These are phyloP conservation scores for Vanessa tameamea DNA, from an alignment of 1,140 invertebrate species.

Conservation along the genomic window DNA sequence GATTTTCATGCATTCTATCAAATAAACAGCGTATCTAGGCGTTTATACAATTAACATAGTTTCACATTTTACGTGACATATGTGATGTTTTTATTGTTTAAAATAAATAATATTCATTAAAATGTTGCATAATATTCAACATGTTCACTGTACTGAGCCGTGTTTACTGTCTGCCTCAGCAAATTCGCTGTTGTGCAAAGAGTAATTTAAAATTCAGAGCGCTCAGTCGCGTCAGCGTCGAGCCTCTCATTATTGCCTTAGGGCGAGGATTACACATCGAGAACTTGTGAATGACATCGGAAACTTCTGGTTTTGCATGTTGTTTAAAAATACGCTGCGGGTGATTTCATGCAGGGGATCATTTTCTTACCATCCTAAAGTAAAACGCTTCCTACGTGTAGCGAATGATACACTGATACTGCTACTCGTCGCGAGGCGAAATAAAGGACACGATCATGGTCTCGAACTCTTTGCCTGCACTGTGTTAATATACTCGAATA, in stretches of 20 bases:
- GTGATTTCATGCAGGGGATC: not conserved
- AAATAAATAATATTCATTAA: constrained; percentile 26
- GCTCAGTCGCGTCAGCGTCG: constrained; percentile 52
- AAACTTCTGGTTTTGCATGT: constrained; percentile 19
- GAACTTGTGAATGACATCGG: constrained; percentile 22
- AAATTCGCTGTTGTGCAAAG: constrained; percentile 62
- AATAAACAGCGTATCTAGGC: too few relatives aligned
- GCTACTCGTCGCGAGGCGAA: too few relatives aligned
- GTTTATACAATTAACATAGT: too few relatives aligned
- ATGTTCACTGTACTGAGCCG: constrained; percentile 32
- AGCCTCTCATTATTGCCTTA: constrained; percentile 62
- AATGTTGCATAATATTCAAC: constrained; percentile 31
- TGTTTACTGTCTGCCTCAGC: constrained; percentile 65
- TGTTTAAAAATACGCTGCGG: not conserved
- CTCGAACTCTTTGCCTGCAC: too few relatives aligned
- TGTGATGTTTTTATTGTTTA: not conserved
- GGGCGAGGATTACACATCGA: constrained; percentile 21
- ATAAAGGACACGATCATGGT: too few relatives aligned
- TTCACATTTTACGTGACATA: too few relatives aligned
- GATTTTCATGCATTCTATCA: too few relatives aligned
- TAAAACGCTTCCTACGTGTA: not conserved
- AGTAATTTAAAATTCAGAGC: constrained; percentile 76
- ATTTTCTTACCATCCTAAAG: not conserved
- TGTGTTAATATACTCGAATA: too few relatives aligned
- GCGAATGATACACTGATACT: too few relatives aligned